These are phyloP conservation scores for Synergus umbraculus DNA, from an alignment of 2,888 invertebrate genomes.

Conservation along the genomic window DNA sequence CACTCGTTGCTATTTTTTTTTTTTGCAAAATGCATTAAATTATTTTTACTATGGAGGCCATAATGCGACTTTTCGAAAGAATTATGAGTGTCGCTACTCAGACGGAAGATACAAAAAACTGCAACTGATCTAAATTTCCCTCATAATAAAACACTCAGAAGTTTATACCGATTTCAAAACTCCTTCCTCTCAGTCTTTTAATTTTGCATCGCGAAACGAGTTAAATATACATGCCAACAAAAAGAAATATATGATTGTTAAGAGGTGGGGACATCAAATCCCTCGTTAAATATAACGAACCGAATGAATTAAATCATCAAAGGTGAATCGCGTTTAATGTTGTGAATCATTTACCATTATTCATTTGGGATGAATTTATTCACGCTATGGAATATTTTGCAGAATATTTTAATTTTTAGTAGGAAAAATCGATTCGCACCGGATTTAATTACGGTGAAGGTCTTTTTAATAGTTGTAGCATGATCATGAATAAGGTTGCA, in stretches of 20 bases:
- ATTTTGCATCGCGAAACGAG: not conserved
- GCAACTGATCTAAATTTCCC: not conserved
- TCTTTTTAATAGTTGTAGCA: not conserved
- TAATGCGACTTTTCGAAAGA: constrained; percentile 41
- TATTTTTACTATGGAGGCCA: constrained; percentile 61
- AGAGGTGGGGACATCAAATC: not conserved
- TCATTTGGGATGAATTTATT: not conserved
- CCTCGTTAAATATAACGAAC: not conserved
- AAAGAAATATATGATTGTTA: not conserved
- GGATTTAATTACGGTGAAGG: not conserved
- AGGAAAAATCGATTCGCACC: not conserved
- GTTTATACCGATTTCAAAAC: not conserved
- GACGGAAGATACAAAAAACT: constrained; percentile 9
- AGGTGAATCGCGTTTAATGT: not conserved
- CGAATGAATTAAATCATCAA: not conserved
- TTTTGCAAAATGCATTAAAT: constrained; percentile 34
- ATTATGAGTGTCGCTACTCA: constrained; percentile 23
- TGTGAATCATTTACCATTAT: not conserved
- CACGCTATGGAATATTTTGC: not conserved
- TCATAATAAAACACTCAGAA: not conserved
- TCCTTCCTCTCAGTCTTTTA: not conserved
- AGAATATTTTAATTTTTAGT: no score
- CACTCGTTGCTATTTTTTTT: constrained; percentile 45
- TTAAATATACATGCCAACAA: not conserved
- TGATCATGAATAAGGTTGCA: constrained; percentile 11